A percentile compares a stretch with the other conserved stretches of the same genome.
Evolutionary conservation across 2,797 vertebrate genomes (phyloP).

Genomic region (Enteromius viviparus): DNA sequence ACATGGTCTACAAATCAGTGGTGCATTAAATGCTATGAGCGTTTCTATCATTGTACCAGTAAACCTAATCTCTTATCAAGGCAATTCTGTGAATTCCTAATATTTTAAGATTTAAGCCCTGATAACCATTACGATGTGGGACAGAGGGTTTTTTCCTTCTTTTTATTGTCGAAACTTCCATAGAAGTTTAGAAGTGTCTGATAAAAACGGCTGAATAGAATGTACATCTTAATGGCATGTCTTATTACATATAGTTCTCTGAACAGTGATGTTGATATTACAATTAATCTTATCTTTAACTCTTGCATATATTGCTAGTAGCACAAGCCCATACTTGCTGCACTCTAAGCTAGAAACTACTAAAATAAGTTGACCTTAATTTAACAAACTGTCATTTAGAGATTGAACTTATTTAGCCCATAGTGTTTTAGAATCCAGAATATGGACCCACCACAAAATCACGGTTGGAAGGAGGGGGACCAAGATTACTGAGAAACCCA

Average conservation of each 20-base stretch:
- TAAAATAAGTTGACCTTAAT: conserved; percentile 19
- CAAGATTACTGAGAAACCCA: no score
- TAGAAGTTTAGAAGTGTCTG: conserved; percentile 26
- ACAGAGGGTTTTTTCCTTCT: neutral
- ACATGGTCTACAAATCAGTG: neutral
- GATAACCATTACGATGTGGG: neutral
- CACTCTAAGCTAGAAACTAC: neutral
- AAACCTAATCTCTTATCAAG: neutral
- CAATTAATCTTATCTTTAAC: neutral
- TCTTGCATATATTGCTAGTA: conserved; percentile 32
- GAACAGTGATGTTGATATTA: neutral
- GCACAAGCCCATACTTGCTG: conserved; percentile 51
- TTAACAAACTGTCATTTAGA: conserved; percentile 31
- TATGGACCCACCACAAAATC: neutral
- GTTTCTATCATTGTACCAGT: neutral
- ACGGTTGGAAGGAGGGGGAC: no score
- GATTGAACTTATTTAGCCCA: conserved; percentile 15
- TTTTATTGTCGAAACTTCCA: conserved; percentile 21
- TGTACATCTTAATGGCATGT: conserved; percentile 23
- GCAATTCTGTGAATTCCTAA: neutral
- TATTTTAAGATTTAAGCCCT: neutral
- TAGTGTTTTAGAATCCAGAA: neutral
- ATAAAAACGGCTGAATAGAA: conserved; percentile 53
- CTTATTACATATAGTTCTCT: neutral
- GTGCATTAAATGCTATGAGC: neutral